Conservation (phyloP, 2,888 invertebrate genomes). For the Sarcophaga carnaria region DNA sequence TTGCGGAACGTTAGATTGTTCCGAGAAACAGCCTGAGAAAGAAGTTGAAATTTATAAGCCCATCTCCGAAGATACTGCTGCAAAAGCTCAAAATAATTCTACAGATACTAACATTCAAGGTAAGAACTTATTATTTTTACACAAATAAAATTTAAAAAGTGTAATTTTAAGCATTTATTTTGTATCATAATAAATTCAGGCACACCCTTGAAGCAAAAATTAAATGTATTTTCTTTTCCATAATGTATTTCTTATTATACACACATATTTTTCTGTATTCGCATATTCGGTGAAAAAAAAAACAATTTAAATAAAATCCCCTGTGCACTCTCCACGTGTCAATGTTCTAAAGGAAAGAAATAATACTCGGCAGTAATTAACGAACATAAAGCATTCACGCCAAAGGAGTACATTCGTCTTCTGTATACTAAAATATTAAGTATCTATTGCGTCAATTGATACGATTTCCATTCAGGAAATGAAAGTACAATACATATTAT, state of each 20-base stretch:
- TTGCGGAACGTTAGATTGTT: constrained; percentile 36
- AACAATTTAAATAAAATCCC: background rate
- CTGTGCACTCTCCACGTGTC: constrained; percentile 7
- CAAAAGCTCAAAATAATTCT: constrained; percentile 25
- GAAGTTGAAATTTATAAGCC: constrained; percentile 74
- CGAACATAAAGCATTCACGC: no score
- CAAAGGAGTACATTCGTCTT: background rate
- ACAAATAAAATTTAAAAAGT: background rate
- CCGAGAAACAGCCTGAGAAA: constrained; percentile 36
- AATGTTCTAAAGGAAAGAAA: constrained; percentile 15
- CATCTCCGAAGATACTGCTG: constrained; percentile 73
- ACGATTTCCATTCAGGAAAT: no score
- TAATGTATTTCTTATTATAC: background rate
- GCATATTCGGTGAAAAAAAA: background rate
- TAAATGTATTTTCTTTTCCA: background rate
- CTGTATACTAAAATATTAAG: constrained; percentile 28
- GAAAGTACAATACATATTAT: no score
- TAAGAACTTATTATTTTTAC: constrained; percentile 13
- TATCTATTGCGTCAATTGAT: constrained; percentile 41
- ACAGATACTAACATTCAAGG: constrained; percentile 28
- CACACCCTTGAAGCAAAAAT: background rate
- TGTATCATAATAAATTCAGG: background rate
- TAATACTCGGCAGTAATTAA: background rate
- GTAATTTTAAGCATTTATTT: background rate
- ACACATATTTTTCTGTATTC: background rate